A percentile compares a stretch with the other conserved stretches of the same genome.
Evolutionary conservation across 2,797 vertebrate species (phyloP).

Genomic region (Helicolenus hilgendorfi): DNA sequence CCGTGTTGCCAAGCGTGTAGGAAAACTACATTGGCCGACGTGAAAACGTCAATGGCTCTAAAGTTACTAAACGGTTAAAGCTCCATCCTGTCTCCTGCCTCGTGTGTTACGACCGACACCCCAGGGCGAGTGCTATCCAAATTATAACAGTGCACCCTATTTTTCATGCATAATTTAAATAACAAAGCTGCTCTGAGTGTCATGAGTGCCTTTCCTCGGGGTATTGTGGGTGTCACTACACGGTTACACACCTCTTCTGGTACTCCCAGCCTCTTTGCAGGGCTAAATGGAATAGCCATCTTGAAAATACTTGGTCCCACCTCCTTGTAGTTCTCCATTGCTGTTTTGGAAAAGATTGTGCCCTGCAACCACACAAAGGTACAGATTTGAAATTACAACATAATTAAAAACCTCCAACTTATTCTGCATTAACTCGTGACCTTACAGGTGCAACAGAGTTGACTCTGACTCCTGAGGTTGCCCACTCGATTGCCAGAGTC

Average conservation of each 20-base stretch:
- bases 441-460: slow-evolving; percentile 94
- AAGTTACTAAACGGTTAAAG: too few relatives aligned
- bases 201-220: background rate
- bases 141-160: too few relatives aligned
- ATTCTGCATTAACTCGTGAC: fast-evolving
- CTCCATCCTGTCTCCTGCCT: too few relatives aligned
- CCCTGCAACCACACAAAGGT: slow-evolving; percentile 87
- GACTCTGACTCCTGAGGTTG: slow-evolving; percentile 92
- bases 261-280: slow-evolving; percentile 94
- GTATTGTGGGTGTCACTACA: background rate
- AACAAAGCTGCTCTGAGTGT: background rate
- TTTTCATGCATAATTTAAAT: too few relatives aligned
- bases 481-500: slow-evolving; percentile 95
- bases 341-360: slow-evolving; percentile 93
- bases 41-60: too few relatives aligned
- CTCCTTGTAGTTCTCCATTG: slow-evolving; percentile 93
- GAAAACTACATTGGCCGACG: too few relatives aligned
- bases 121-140: too few relatives aligned
- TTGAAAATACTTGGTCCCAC: slow-evolving; percentile 81
- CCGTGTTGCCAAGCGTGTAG: too few relatives aligned
- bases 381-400: background rate
- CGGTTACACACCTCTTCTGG: slow-evolving; percentile 94
- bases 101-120: too few relatives aligned
- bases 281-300: slow-evolving; percentile 75
- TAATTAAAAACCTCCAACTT: background rate